Conservation (phyloP, 2,113 vertebrate species). For the Dipodomys spectabilis region DNA sequence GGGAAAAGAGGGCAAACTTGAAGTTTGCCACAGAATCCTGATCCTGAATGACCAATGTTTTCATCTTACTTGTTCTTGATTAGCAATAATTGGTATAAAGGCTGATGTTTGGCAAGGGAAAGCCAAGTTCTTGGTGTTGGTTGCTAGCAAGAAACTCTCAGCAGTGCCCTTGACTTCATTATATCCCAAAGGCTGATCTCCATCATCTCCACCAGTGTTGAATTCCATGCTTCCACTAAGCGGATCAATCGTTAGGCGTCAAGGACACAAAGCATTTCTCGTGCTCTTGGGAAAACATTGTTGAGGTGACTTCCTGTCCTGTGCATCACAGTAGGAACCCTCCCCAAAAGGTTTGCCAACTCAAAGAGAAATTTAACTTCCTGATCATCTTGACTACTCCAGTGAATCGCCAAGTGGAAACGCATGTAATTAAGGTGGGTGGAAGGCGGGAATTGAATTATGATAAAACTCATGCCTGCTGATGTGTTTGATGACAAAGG, state of each 20-base stretch:
- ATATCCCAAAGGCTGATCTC: neutral
- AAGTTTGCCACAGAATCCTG: neutral
- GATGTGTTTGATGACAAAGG: slow-evolving; percentile 85
- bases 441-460: slow-evolving; percentile 83
- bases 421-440: slow-evolving; percentile 82
- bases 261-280: neutral
- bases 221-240: neutral
- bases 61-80: neutral
- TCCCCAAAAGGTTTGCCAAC: slow-evolving; percentile 40
- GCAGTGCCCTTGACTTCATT: neutral
- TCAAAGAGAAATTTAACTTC: slow-evolving; percentile 78
- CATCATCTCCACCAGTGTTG: neutral
- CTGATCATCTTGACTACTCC: slow-evolving; percentile 57
- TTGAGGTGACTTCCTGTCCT: neutral
- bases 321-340: neutral
- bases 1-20: neutral
- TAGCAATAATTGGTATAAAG: neutral
- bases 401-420: slow-evolving; percentile 77
- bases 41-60: neutral
- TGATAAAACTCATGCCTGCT: slow-evolving; percentile 79
- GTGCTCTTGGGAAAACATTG: neutral
- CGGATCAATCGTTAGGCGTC: neutral
- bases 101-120: neutral
- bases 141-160: neutral
- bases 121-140: neutral